Percentiles rank a stretch among this genome's conserved stretches.
Evolutionary conservation across 1,140 invertebrate species (phyloP).

Genomic region (Diabrotica virgifera): DNA sequence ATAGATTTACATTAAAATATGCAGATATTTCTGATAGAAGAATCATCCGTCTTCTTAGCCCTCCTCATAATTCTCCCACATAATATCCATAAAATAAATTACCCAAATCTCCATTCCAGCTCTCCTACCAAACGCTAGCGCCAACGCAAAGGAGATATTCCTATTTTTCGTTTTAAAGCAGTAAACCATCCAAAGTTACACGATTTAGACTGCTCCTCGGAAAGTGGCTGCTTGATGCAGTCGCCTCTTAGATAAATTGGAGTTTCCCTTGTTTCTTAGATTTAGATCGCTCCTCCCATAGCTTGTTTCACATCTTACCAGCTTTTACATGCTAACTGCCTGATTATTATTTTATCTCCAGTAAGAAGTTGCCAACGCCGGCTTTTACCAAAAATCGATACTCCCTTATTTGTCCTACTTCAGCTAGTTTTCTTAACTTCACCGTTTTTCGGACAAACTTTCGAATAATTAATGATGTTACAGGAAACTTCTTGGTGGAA

Average conservation of each 20-base stretch:
- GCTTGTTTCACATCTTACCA: constrained; percentile 6
- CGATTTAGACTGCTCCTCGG: constrained; percentile 1
- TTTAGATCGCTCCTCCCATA: constrained; percentile 1
- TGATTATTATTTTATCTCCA: not conserved
- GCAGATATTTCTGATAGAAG: no score
- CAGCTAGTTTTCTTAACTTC: no score
- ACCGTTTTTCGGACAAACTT: no score
- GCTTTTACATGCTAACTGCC: not conserved
- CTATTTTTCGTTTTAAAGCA: no score
- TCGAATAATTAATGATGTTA: no score
- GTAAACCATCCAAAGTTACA: not conserved
- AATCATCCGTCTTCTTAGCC: not conserved
- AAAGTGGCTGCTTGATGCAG: constrained; percentile 6
- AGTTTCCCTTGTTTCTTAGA: constrained; percentile 6
- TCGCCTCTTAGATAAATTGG: constrained; percentile 7
- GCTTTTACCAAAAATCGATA: no score
- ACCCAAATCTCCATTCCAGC: not conserved
- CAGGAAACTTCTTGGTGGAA: no score
- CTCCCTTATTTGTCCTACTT: no score
- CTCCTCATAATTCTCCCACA: not conserved
- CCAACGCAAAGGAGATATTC: not conserved
- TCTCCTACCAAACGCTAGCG: not conserved
- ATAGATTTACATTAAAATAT: no score
- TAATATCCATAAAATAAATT: constrained; percentile 5
- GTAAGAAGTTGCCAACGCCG: no score